Base-by-base conservation (phyloP, 2,797 vertebrate genomes). In the Pipistrellus pygmaeus region DNA sequence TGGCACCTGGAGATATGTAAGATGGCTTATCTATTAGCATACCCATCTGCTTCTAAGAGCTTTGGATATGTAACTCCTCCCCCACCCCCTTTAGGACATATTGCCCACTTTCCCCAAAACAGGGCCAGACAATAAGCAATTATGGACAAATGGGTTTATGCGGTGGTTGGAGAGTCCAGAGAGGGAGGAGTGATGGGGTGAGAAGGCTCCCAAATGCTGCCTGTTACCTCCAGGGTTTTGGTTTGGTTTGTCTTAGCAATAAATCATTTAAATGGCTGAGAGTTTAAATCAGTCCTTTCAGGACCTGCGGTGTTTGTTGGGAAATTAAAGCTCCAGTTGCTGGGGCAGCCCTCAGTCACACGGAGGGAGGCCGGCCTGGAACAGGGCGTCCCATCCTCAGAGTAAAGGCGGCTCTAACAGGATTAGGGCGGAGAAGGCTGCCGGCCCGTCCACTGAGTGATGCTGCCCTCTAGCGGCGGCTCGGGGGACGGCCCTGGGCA, bases 381-480 rank as follows among this genome's bases (percentile, higher is more conserved):
- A 87, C 85, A 30, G 27, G 20, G 77, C 13, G 87, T 88, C 51
- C 94, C 71, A 3, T 20, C 62, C 80, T 21, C 11, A 46, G 73
- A 85, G n/a, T 27, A 38, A 83, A 95, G 1, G 21, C 44, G 3
- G 18, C 64, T 68, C 57, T 35, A 12, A 27, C 35, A 3, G 32
- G 75, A 11, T 64, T 8, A 20, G 2, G 23, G 44, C 38, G 46
- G 23, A 6, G 25, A 23, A 20, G 62, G 48, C 53, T 10, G 46
- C 44, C 80, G 15, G 81, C 18, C 53, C 21, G 80, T 89, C 76
- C 85, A 51, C 46, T 92, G 95, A 38, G 27, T 4, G 51, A 92
- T 86, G 94, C n/a, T 35, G 91, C 97, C 96, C 92, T 89, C 97
- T 94, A 46, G 78, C 38, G 97, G 60, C 46, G 0, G 0, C 8